These are phyloP conservation scores for Ostrea denselamellosa DNA, from an alignment of 1,140 invertebrate genomes.

Conservation along the genomic window DNA sequence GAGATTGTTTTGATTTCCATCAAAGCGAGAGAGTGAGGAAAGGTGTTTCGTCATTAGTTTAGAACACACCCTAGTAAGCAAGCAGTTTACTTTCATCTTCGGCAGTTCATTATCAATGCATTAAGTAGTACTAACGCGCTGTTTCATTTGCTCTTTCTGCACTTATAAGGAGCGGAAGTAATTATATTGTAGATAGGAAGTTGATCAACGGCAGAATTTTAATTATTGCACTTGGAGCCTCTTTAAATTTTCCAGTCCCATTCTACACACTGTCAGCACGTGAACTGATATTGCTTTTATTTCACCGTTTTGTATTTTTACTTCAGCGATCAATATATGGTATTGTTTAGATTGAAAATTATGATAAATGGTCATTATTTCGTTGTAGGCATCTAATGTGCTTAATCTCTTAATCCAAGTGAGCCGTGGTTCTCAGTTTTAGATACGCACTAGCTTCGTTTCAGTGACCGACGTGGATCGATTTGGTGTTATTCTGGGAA, in stretches of 20 bases:
- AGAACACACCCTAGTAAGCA: neutral
- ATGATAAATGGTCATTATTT: neutral
- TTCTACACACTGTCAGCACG: constrained; percentile 5
- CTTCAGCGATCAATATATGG: neutral
- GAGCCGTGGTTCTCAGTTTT: constrained; percentile 3
- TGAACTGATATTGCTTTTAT: neutral
- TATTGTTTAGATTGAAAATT: constrained; percentile 20
- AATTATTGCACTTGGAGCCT: neutral
- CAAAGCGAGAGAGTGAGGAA: too few species aligned
- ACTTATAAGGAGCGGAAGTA: constrained; percentile 7
- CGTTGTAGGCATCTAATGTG: neutral
- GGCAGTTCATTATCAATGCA: neutral
- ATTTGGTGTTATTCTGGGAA: constrained; percentile 22
- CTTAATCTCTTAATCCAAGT: constrained; percentile 11
- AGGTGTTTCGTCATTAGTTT: too few species aligned
- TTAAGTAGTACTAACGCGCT: neutral
- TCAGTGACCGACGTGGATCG: neutral
- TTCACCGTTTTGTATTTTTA: neutral
- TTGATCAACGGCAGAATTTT: neutral
- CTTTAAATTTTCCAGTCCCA: neutral
- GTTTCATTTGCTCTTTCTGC: constrained; percentile 14
- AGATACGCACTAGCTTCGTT: neutral
- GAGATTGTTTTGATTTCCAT: too few species aligned
- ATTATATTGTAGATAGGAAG: constrained; percentile 1
- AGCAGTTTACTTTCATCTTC: neutral